phyloP scores from a whole-genome alignment of 2,797 vertebrate species.

The Rachycentron canadum region DNA sequence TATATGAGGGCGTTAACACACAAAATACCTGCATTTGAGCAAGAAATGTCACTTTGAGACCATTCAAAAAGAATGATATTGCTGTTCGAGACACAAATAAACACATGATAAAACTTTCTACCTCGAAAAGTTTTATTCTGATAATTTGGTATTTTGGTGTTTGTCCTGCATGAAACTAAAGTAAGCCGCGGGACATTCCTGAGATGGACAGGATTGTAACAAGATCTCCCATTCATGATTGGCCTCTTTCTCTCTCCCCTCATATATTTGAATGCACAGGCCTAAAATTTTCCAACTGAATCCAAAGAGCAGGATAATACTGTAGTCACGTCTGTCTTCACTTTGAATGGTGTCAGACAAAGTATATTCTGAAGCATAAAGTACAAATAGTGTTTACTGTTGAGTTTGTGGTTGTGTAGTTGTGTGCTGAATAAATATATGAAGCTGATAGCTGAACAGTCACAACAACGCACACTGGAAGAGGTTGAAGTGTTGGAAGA shows the following conservation, averaged over 20 bases:
- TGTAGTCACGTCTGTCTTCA: neutral
- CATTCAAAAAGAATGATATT: neutral
- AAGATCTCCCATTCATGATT: constrained; percentile 30
- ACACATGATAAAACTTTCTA: constrained; percentile 3
- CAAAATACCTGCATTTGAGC: neutral
- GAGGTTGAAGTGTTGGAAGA: constrained; percentile 16
- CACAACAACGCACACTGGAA: constrained; percentile 9
- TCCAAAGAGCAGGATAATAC: neutral
- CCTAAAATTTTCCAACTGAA: constrained; percentile 14
- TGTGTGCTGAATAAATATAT: constrained; percentile 8
- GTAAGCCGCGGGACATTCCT: constrained; percentile 58
- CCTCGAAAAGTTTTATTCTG: neutral
- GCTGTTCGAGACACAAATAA: neutral
- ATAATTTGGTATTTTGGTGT: constrained; percentile 13
- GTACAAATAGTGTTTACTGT: neutral
- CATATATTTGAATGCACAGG: constrained; percentile 13
- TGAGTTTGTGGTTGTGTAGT: constrained; percentile 7
- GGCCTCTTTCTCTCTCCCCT: neutral
- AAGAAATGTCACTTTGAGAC: neutral
- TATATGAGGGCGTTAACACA: neutral
- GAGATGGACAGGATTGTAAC: constrained; percentile 53
- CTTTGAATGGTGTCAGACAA: neutral
- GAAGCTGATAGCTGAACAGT: constrained; percentile 17
- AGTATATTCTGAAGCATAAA: constrained; percentile 2
- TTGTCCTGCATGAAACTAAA: constrained; percentile 45